Conservation (phyloP, 2,797 vertebrate species). For the Rhinella marina region DNA sequence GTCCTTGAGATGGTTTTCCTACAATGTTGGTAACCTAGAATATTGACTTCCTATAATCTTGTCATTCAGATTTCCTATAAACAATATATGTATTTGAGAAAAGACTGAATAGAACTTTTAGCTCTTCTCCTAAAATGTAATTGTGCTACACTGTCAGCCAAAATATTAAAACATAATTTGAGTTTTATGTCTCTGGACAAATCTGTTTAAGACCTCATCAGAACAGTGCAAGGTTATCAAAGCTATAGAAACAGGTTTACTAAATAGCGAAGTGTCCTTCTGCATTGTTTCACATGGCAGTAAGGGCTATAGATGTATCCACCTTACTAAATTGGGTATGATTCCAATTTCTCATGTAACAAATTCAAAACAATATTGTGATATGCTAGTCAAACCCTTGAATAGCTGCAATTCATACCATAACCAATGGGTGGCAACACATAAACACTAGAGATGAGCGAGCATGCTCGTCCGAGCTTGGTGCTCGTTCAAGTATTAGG, state of each 20-base stretch:
- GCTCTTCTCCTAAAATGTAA: background rate
- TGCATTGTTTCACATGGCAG: background rate
- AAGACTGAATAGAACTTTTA: background rate
- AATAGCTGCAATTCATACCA: too few species aligned
- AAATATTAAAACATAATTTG: background rate
- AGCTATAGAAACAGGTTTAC: background rate
- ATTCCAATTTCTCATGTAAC: too few species aligned
- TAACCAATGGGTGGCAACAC: too few species aligned
- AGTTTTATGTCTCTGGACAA: background rate
- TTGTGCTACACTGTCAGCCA: background rate
- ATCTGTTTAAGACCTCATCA: background rate
- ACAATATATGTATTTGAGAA: conserved; percentile 2
- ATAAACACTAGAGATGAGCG: too few species aligned
- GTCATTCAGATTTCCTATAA: background rate
- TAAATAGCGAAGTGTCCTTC: background rate
- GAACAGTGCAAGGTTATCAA: background rate
- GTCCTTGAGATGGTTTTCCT: background rate
- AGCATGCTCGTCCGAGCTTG: too few species aligned
- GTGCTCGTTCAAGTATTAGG: too few species aligned
- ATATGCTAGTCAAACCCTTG: too few species aligned
- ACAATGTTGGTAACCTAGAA: background rate
- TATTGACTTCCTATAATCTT: background rate
- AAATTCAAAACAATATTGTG: too few species aligned
- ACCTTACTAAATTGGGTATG: too few species aligned
- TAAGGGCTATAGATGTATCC: too few species aligned